A percentile compares a stretch with the other conserved stretches of the same genome.
Conservation (phyloP, 1,140 invertebrate species). For the Aleiodes sp. region DNA sequence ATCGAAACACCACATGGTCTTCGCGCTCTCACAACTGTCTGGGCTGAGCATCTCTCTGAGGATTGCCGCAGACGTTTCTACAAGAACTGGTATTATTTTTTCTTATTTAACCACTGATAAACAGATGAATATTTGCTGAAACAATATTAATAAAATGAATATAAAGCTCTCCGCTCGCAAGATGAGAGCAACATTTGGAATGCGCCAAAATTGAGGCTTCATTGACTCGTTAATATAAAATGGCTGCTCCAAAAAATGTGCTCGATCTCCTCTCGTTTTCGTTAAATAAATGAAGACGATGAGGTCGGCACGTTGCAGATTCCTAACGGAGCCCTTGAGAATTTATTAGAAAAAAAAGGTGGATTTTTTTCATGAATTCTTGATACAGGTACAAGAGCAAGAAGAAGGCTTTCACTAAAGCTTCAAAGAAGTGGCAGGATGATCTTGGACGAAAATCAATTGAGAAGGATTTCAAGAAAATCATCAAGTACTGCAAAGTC, state of each 20-base stretch:
- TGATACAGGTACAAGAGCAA: slow-evolving; percentile 96
- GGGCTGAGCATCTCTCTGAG: slow-evolving; percentile 98
- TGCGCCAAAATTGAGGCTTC: slow-evolving; percentile 32
- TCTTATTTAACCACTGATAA: neutral
- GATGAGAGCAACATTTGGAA: slow-evolving; percentile 53
- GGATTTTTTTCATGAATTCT: slow-evolving; percentile 43
- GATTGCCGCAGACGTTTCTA: slow-evolving; percentile 98
- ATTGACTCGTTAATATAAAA: slow-evolving; percentile 11
- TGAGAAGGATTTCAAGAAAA: slow-evolving; percentile 95
- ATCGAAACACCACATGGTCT: slow-evolving; percentile 98
- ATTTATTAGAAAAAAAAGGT: slow-evolving; percentile 26
- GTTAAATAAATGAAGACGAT: slow-evolving; percentile 28
- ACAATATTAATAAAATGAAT: neutral
- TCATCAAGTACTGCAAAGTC: slow-evolving; percentile 98
- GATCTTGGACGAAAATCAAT: slow-evolving; percentile 95
- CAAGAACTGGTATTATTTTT: slow-evolving; percentile 99
- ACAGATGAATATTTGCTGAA: neutral
- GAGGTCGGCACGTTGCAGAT: slow-evolving; percentile 51
- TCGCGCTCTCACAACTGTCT: slow-evolving; percentile 93
- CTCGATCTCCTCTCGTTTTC: slow-evolving; percentile 52
- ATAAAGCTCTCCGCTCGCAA: slow-evolving; percentile 54
- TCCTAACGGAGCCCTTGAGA: neutral
- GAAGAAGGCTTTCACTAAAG: slow-evolving; percentile 99
- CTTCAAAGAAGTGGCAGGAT: slow-evolving; percentile 98
- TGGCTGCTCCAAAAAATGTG: slow-evolving; percentile 47